A percentile compares a stretch with the other conserved stretches of the same genome.
These are phyloP conservation scores for Chloroclysta siterata DNA, from an alignment of 2,888 invertebrate species.

Conservation along the genomic window DNA sequence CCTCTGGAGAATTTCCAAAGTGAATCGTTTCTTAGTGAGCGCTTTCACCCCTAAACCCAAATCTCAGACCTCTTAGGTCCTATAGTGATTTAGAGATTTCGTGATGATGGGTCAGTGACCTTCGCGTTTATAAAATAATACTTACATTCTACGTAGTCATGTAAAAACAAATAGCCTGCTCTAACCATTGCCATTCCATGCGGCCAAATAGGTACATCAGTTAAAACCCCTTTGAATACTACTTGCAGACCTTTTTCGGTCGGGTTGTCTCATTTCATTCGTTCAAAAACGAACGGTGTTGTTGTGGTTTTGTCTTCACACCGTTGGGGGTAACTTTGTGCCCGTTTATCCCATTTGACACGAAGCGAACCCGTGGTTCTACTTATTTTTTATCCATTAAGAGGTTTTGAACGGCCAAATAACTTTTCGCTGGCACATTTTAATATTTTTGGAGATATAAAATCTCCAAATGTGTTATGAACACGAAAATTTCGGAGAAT, in stretches of 20 bases:
- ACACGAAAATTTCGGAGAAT: too few relatives aligned
- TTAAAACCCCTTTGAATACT: constrained; percentile 20
- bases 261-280: constrained; percentile 26
- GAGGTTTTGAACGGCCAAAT: too few relatives aligned
- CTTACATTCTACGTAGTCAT: not conserved
- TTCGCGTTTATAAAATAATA: too few relatives aligned
- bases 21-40: too few relatives aligned
- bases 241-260: constrained; percentile 10
- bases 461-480: too few relatives aligned
- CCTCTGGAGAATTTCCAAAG: too few relatives aligned
- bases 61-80: too few relatives aligned
- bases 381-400: not conserved
- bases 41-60: too few relatives aligned
- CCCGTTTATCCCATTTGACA: constrained; percentile 4
- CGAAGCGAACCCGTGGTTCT: not conserved
- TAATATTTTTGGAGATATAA: too few relatives aligned
- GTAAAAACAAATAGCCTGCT: constrained; percentile 3
- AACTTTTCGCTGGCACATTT: too few relatives aligned
- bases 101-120: too few relatives aligned
- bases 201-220: constrained; percentile 25
- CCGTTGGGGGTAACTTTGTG: constrained; percentile 5
- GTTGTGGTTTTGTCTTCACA: constrained; percentile 18
- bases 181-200: constrained; percentile 9
- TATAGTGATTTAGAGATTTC: too few relatives aligned
- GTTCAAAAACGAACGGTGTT: constrained; percentile 19